Conservation (phyloP, 1,140 invertebrate species). For the Plutomurus gul region DNA sequence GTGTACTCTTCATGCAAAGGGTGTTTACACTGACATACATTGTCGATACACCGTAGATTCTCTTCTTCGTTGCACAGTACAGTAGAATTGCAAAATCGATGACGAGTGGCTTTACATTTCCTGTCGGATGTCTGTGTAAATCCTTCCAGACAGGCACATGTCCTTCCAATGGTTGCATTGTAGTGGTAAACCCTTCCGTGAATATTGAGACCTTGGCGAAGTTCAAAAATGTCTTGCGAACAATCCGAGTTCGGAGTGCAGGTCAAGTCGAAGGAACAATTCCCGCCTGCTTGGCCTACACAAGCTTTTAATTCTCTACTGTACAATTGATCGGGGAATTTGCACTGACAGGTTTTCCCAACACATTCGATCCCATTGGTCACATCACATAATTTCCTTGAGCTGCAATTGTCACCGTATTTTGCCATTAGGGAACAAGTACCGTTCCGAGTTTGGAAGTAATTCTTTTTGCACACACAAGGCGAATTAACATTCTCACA, state of each 20-base stretch:
- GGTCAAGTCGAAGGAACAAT: conserved; percentile 31
- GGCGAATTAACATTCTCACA: conserved; percentile 18
- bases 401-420: conserved; percentile 28
- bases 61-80: conserved; percentile 30
- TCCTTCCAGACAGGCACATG: conserved; percentile 27
- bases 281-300: not conserved
- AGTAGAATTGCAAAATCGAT: not conserved
- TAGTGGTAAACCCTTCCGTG: conserved; percentile 34
- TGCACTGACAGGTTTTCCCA: conserved; percentile 23
- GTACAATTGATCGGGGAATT: not conserved
- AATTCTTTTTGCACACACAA: conserved; percentile 24
- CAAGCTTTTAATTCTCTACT: not conserved
- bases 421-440: conserved; percentile 34
- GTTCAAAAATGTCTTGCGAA: conserved; percentile 26
- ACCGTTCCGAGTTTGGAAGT: conserved; percentile 33
- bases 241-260: conserved; percentile 28
- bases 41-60: conserved; percentile 36
- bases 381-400: conserved; percentile 15
- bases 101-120: conserved; percentile 3
- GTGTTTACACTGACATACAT: conserved; percentile 32
- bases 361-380: conserved; percentile 15
- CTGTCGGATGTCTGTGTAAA: not conserved
- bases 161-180: conserved; percentile 34
- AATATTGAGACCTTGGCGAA: conserved; percentile 24
- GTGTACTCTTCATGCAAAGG: conserved; percentile 34